Evolutionary conservation across 2,113 vertebrate genomes (phyloP), one percentile per base, ranked within the genome.

Genomic region (Ellobius talpinus): DNA sequence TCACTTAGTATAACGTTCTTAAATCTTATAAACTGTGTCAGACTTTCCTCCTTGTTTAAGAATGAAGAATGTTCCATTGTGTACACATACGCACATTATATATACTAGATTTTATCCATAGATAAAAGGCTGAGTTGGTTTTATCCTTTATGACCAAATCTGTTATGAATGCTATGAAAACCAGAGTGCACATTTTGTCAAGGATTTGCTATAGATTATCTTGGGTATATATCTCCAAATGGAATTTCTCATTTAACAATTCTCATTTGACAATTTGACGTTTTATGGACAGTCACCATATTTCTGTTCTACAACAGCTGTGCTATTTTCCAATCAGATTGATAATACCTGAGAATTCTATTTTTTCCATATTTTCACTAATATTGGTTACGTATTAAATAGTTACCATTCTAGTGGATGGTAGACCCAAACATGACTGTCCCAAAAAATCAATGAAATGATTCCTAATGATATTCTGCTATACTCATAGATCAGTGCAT

Each of bases 11-110:
- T 52, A 74, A 95, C 58, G 68, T 55, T 33, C 16, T 91, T n/a
- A 61, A 90, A 47, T 65, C 39, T 70, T 70, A 9, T 55, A 70
- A 87, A 63, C 81, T 17, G 26, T 66, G 31, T 61, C n/a, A 89
- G 61, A 90, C 90, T 68, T 76, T 68, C 36, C 85, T 95, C 87
- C 29, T 58, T 94, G 63, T 66, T 95, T 86, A 87, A 85, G 9
- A 19, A 3, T 39, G 55, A 93, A 84, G 92, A 86, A 58, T 87
- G 58, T 65, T 50, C 55, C 55, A 58, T 58, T 58, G 55, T 58
- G 55, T 58, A 58, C 55, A 58, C 17, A 19, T 58, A 58, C 55
- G 21, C 55, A 58, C 13, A 58, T 21, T 58, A 58, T 21, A 58
- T 58, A 58, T 58, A 58, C 55, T 58, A 58, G 14, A 6, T 90